Evolutionary conservation across 1,140 invertebrate species (phyloP).

Genomic region (Dendroctonus valens): DNA sequence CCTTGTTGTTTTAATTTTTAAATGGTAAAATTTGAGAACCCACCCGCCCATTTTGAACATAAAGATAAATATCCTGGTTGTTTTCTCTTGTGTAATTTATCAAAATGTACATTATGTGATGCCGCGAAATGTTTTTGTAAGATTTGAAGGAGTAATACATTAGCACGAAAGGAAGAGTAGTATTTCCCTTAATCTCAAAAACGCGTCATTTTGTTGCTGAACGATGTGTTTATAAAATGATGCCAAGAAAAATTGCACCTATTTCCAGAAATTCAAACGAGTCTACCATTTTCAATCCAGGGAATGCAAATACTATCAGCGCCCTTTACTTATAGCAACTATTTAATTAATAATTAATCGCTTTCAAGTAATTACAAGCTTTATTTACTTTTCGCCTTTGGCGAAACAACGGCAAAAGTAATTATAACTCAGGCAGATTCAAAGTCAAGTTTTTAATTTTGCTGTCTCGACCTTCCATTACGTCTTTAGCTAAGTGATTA

Average conservation of each 20-base stretch:
- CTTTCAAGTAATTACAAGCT: constrained; percentile 38
- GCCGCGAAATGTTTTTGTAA: neutral
- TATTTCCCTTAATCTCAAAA: neutral
- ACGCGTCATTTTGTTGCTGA: neutral
- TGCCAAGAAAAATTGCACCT: neutral
- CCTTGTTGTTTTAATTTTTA: constrained; percentile 14
- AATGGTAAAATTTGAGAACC: neutral
- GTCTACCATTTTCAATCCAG: constrained; percentile 2
- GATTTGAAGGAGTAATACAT: neutral
- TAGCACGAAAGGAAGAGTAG: neutral
- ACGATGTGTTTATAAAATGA: neutral
- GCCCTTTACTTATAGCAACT: constrained; percentile 37
- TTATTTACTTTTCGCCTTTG: constrained; percentile 37
- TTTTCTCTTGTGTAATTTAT: too few relatives aligned
- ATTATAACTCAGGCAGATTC: constrained; percentile 28
- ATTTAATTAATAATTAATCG: constrained; percentile 42
- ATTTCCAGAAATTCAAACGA: neutral
- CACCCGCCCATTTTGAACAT: neutral
- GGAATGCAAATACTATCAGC: constrained; percentile 3
- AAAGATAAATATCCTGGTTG: neutral
- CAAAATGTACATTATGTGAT: neutral
- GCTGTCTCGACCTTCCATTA: constrained; percentile 16
- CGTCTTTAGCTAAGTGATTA: constrained; percentile 24
- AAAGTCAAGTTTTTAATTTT: constrained; percentile 30
- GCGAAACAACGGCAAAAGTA: constrained; percentile 28